Base-by-base conservation (phyloP, 2,888 invertebrate species). In the Epinotia ramella region DNA sequence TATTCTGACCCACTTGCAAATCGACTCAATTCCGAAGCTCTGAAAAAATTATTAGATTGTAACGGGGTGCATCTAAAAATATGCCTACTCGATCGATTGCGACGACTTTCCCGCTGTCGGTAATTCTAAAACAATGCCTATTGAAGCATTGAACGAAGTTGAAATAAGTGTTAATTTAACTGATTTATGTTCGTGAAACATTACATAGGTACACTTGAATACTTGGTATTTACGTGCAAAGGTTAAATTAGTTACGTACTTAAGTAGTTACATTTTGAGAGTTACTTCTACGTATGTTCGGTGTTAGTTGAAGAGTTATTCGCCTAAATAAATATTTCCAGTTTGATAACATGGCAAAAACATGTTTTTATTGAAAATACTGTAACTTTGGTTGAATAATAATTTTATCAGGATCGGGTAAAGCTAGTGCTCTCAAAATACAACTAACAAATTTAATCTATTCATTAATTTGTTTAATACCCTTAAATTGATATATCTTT, bases 51-150 rank as follows among this genome's bases (percentile, higher is more conserved):
- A 94, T 93, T 88, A 90, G 89, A 80, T 71, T 76, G 79, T 77
- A 76, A 80, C 78, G 73, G 80, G 81, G 82, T 87, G 89, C 91
- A 92, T 93, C 94, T 94, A 94, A 94, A 93, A 93, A 94, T 94
- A 94, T 91, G 89, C 87, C 79, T 80, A 69, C 73, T 76, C 81
- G 86, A 93, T 94, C 92, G 91, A 92, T 93, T 79, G 82, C 81
- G 84, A 80, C 86, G 87, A 87, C 88, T 87, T 81, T 85, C 78
- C 57, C 12, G 49, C 67, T 33, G 49, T n/a, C 12, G 20, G 63
- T 62, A 56, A 59, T 59, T 57, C 70, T 49, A 66, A 66, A 66
- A 66, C 53, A 66, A 53, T 66, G 28, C 28, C 66, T 33, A 66
- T 66, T 66, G n/a, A 53, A 28, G 28, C 18, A 33, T 6, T 56